phyloP scores from a whole-genome alignment of 2,113 vertebrate species.

The Myodes glareolus region DNA sequence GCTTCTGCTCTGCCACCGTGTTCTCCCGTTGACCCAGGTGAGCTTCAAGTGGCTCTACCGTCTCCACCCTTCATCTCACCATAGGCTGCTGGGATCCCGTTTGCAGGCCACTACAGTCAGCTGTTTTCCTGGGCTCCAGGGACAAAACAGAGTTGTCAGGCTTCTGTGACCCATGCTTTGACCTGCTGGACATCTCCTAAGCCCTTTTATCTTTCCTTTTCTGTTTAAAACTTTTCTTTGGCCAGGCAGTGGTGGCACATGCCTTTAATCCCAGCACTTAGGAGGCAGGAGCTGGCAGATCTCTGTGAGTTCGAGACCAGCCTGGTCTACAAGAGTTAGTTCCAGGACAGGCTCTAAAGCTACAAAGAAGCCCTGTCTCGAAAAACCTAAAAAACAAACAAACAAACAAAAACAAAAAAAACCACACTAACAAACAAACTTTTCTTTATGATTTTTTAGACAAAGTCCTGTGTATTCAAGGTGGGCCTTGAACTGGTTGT shows the following conservation, averaged over 20 bases:
- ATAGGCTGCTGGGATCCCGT: no score
- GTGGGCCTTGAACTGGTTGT: background rate
- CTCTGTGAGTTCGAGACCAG: no score
- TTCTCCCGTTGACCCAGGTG: background rate
- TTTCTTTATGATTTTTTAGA: background rate
- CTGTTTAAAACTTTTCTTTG: background rate
- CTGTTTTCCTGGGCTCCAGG: background rate
- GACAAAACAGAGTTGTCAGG: background rate
- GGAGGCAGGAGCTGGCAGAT: no score
- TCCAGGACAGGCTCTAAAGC: no score
- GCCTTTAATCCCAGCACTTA: no score
- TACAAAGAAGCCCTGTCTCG: no score
- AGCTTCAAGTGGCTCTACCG: background rate
- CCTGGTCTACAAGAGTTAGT: no score
- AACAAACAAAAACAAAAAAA: no score
- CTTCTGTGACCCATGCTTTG: background rate
- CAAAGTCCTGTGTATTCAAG: background rate
- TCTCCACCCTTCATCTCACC: background rate
- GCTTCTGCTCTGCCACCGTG: background rate
- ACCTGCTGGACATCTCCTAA: background rate
- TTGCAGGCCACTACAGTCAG: background rate
- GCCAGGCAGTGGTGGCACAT: no score
- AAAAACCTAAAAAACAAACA: no score
- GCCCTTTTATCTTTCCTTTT: background rate
- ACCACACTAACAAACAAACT: background rate